phyloP scores from a whole-genome alignment of 2,113 vertebrate species.

The Chaenocephalus aceratus region DNA sequence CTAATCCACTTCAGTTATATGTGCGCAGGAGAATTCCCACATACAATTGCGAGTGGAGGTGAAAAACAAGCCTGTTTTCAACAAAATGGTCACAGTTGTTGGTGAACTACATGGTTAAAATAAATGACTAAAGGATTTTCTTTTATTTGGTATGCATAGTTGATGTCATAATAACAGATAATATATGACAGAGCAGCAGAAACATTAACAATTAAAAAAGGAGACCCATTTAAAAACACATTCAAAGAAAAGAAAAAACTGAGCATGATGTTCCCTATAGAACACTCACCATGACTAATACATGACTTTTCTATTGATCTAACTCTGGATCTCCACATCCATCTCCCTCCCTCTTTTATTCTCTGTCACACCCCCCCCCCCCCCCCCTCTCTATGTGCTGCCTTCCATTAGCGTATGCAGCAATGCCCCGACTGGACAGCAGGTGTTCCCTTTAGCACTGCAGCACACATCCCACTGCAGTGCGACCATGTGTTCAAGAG shows the following conservation, averaged over 20 bases:
- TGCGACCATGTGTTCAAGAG: conserved; percentile 36
- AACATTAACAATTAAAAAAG: not conserved
- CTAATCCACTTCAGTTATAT: no score
- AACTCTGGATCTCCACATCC: not conserved
- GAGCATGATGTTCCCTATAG: not conserved
- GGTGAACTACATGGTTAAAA: not conserved
- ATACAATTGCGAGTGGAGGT: no score
- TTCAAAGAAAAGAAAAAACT: not conserved
- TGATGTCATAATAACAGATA: not conserved
- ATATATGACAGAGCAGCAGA: not conserved
- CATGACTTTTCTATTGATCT: not conserved
- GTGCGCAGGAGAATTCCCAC: no score
- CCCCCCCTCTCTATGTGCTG: not conserved
- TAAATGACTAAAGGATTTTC: no score
- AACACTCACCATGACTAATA: not conserved
- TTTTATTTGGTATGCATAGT: no score
- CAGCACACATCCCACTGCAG: conserved; percentile 77
- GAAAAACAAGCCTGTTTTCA: no score
- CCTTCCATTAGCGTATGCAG: conserved; percentile 23
- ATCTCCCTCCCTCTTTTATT: no score
- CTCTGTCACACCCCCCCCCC: no score
- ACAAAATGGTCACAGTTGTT: not conserved
- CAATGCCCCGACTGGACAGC: conserved; percentile 75
- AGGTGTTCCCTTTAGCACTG: conserved; percentile 79
- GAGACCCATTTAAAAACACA: no score